These are phyloP conservation scores for Drosophila yakuba DNA, from an alignment of 1,140 invertebrate species.

Conservation along the genomic window DNA sequence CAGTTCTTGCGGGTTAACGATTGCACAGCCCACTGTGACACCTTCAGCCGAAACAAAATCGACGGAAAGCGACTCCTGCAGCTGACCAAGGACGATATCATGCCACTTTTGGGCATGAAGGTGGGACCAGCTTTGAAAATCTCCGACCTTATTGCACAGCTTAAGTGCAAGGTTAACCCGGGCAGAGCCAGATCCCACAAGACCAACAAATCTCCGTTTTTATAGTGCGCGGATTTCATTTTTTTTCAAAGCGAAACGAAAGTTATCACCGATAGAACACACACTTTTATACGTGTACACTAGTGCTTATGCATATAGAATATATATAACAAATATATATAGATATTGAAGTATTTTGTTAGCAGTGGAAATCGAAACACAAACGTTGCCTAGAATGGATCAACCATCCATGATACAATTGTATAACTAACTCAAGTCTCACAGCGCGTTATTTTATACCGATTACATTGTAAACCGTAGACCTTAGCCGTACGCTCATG, in stretches of 20 bases:
- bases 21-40: conserved; percentile 94
- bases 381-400: conserved; percentile 77
- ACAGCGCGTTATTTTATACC: conserved; percentile 70
- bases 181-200: conserved; percentile 80
- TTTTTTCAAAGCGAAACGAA: conserved; percentile 47
- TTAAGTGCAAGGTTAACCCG: conserved; percentile 87
- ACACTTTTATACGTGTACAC: conserved; percentile 51
- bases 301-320: conserved; percentile 19
- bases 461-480: conserved; percentile 46
- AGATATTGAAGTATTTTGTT: conserved; percentile 74
- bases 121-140: conserved; percentile 97
- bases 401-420: conserved; percentile 63
- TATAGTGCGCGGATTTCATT: conserved; percentile 72
- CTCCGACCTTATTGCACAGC: conserved; percentile 94
- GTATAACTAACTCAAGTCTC: conserved; percentile 77
- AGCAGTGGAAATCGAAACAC: conserved; percentile 73
- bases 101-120: conserved; percentile 95
- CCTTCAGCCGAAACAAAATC: conserved; percentile 90
- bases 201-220: conserved; percentile 79
- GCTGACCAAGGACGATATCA: conserved; percentile 95
- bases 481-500: conserved; percentile 57
- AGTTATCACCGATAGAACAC: conserved; percentile 58
- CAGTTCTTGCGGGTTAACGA: conserved; percentile 95
- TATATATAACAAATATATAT: conserved; percentile 36
- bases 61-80: conserved; percentile 92